These are phyloP conservation scores for Rhabdomys pumilio DNA, from an alignment of 2,797 vertebrate genomes.

Conservation along the genomic window DNA sequence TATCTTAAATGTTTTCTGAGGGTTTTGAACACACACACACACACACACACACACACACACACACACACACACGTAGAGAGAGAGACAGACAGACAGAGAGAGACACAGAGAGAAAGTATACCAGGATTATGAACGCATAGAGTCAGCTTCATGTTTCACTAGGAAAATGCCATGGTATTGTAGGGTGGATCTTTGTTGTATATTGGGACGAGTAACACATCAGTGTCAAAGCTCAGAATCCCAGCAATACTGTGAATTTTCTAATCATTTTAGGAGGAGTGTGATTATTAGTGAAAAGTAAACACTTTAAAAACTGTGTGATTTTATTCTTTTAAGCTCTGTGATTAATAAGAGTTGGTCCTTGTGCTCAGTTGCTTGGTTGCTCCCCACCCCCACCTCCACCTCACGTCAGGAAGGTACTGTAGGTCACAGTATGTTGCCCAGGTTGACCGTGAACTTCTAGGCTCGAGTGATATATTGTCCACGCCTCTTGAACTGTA, in stretches of 20 bases:
- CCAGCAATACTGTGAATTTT: not conserved
- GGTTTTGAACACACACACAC: not conserved
- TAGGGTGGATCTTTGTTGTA: conserved; percentile 19
- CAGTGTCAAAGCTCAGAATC: conserved; percentile 48
- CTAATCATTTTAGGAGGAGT: not conserved
- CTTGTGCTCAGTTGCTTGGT: too few relatives aligned
- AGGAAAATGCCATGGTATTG: not conserved
- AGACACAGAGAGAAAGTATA: not conserved
- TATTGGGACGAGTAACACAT: not conserved
- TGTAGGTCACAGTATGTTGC: too few relatives aligned
- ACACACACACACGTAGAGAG: too few relatives aligned
- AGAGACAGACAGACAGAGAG: too few relatives aligned
- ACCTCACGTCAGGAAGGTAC: not conserved
- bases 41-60: too few relatives aligned
- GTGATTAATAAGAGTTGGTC: not conserved
- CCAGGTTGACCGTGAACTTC: not conserved
- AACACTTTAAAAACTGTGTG: conserved; percentile 37
- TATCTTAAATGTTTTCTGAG: conserved; percentile 41
- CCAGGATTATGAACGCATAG: not conserved
- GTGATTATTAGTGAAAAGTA: conserved; percentile 59
- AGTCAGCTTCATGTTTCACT: conserved; percentile 40
- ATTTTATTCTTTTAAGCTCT: conserved; percentile 47
- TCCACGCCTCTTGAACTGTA: not conserved
- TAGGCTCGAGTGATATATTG: not conserved
- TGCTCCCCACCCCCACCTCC: not conserved